Percentiles rank a stretch among this genome's conserved stretches.
phyloP scores from a whole-genome alignment of 2,797 vertebrate genomes.

The Euthynnus affinis region DNA sequence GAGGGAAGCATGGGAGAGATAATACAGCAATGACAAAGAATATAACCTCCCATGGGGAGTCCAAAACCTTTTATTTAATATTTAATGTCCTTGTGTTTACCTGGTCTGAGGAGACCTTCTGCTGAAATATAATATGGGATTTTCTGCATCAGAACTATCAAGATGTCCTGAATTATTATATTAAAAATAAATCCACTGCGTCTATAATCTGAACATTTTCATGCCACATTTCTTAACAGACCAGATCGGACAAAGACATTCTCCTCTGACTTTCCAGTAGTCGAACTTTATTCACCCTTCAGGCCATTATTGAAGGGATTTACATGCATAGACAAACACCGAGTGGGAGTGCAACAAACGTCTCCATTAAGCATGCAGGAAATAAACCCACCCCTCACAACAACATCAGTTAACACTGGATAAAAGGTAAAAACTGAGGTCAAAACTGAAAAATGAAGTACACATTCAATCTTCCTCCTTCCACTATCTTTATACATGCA shows the following conservation, averaged over 20 bases:
- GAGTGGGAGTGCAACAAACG: constrained; percentile 8
- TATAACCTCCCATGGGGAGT: constrained; percentile 22
- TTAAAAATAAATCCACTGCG: constrained; percentile 8
- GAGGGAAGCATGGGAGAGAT: constrained; percentile 29
- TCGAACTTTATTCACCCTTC: constrained; percentile 21
- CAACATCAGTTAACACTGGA: neutral
- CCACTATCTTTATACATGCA: neutral
- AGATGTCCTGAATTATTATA: constrained; percentile 11
- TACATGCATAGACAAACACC: neutral
- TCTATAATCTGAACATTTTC: constrained; percentile 19
- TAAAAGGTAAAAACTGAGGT: neutral
- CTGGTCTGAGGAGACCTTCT: neutral
- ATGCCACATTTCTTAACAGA: constrained; percentile 11
- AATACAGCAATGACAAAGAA: constrained; percentile 48
- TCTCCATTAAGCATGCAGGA: constrained; percentile 5
- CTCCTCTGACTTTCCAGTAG: constrained; percentile 1
- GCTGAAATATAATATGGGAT: constrained; percentile 1
- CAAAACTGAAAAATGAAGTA: neutral
- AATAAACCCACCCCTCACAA: neutral
- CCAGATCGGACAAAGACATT: constrained; percentile 2
- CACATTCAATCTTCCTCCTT: neutral
- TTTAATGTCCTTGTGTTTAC: constrained; percentile 50
- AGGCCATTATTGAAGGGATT: constrained; percentile 6
- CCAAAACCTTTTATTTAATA: constrained; percentile 47
- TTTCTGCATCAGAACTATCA: constrained; percentile 14